Evolutionary conservation across 2,888 invertebrate species (phyloP), one percentile per base, ranked within the genome.

Genomic region (Torymus texanus): DNA sequence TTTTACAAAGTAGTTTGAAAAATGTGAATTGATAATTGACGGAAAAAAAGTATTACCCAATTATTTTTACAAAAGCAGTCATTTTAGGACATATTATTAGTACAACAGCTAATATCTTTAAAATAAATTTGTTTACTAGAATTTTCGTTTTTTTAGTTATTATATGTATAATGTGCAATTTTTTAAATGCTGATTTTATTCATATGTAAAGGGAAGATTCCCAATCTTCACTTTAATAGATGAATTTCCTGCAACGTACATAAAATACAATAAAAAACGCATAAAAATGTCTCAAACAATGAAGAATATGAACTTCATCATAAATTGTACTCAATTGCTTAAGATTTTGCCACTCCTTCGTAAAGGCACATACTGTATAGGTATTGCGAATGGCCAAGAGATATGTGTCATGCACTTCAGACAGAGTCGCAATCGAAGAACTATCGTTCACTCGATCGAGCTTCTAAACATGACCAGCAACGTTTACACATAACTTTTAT

Each of bases 311-410:
- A 75, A 68, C 18, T 62, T 68, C 68, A 18, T 53, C 75, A 55
- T 75, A 68, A 68, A 75, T 75, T 75, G 24, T 41, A n/a, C 67
- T 68, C 62, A 62, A 62, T 62, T 75, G 61, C 12, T n/a, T 62
- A 68, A 75, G 67, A 75, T 75, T 68, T 68, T 68, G 18, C 75
- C 68, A 68, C 55, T 68, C 62, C 68, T 62, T 74, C 14, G 29
- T 18, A 10, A 56, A 65, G 53, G 41, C 51, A 62, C 13, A 62
- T 55, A 41, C 41, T 41, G 41, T 41, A 41, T 41, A 41, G 41
- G 41, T 63, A 73, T 63, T 29, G 55, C 51, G 12, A 10, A 41
- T 13, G 16, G 11, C 14, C n/a, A 16, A 63, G 41, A 62, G 29
- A 62, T 13, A 62, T 18, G 24, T 13, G 24, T n/a, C 55, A n/a